These are phyloP conservation scores for Poecilia gillii DNA, from an alignment of 2,797 vertebrate species.

Conservation along the genomic window DNA sequence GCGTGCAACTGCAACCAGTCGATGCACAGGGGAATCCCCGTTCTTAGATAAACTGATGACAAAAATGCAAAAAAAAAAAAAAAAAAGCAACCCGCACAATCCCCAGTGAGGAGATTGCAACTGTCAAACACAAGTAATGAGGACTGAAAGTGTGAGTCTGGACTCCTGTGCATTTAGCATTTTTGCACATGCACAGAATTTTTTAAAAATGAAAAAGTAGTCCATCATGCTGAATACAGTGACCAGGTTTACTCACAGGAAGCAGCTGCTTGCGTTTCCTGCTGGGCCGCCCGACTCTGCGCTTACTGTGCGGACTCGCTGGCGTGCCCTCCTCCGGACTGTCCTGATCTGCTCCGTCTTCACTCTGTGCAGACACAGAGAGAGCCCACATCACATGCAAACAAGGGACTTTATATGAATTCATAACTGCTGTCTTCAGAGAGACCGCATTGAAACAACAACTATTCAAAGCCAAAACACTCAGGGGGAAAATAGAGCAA, in stretches of 20 bases:
- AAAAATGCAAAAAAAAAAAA: background rate
- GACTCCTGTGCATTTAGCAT: constrained; percentile 9
- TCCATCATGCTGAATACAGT: constrained; percentile 32
- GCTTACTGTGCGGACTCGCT: constrained; percentile 83
- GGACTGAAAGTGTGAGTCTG: constrained; percentile 16
- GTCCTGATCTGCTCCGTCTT: constrained; percentile 83
- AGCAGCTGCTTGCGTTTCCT: constrained; percentile 92
- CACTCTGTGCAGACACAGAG: constrained; percentile 65
- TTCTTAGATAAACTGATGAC: constrained; percentile 12
- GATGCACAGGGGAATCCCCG: constrained; percentile 24
- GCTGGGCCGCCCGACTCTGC: constrained; percentile 91
- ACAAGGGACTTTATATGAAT: constrained; percentile 29
- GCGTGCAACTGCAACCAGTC: constrained; percentile 21
- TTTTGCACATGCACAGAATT: background rate
- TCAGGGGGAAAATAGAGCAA: background rate
- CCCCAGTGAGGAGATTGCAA: constrained; percentile 5
- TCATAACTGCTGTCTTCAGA: constrained; percentile 37
- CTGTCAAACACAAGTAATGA: constrained; percentile 26
- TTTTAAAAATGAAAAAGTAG: constrained; percentile 22
- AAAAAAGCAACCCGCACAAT: constrained; percentile 20
- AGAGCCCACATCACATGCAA: constrained; percentile 47
- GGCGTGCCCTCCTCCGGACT: constrained; percentile 88
- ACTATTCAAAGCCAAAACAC: constrained; percentile 13
- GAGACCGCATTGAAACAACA: constrained; percentile 23
- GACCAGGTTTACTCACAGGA: constrained; percentile 84